phyloP scores from a whole-genome alignment of 2,113 vertebrate species.

The Glaucidium brasilianum region DNA sequence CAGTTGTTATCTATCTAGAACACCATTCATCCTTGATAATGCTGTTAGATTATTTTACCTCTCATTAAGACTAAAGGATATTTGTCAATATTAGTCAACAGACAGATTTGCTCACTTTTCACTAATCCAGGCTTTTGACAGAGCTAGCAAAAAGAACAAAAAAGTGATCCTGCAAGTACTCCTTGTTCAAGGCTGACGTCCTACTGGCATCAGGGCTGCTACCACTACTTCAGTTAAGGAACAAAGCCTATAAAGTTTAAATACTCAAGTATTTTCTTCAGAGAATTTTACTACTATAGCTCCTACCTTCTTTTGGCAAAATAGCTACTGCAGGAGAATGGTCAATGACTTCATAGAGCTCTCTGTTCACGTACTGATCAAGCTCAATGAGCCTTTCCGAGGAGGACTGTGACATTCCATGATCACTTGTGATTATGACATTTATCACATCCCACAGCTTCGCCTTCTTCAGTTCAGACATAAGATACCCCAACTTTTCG shows the following conservation, averaged over 20 bases:
- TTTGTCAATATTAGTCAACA: background rate
- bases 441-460: slow-evolving; percentile 81
- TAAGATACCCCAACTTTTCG: slow-evolving; percentile 84
- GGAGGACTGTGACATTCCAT: slow-evolving; percentile 88
- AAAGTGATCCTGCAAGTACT: background rate
- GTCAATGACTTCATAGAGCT: slow-evolving; percentile 84
- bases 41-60: background rate
- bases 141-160: background rate
- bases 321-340: slow-evolving; percentile 86
- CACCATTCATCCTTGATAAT: background rate
- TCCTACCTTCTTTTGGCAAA: slow-evolving; percentile 86
- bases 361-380: slow-evolving; percentile 81
- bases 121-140: background rate
- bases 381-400: slow-evolving; percentile 84
- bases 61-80: background rate
- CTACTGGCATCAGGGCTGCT: background rate
- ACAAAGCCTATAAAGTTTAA: background rate
- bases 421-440: slow-evolving; percentile 90
- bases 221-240: background rate
- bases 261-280: background rate
- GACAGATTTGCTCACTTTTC: background rate
- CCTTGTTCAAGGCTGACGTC: background rate
- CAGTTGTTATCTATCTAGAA: background rate
- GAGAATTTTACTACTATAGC: background rate
- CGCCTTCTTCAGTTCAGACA: slow-evolving; percentile 77